These are phyloP conservation scores for Trissolcus japonicus DNA, from an alignment of 2,888 invertebrate genomes.

Conservation along the genomic window DNA sequence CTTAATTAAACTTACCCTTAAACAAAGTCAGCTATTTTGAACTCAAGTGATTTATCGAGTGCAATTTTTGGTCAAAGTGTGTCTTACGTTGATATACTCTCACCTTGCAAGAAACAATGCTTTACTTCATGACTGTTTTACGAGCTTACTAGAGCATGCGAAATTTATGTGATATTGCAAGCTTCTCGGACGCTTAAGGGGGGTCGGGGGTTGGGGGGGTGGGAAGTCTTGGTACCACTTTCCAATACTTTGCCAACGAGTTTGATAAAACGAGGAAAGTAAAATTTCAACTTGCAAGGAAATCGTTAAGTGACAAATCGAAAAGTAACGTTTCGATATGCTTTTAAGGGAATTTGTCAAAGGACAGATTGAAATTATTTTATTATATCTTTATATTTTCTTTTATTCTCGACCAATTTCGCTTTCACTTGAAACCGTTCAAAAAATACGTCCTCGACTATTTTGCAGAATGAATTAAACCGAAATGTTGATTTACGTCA, in stretches of 20 bases:
- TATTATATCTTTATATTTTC: too few species aligned
- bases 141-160: constrained; percentile 25
- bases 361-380: too few species aligned
- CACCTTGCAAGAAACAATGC: not conserved
- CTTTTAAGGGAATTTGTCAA: constrained; percentile 15
- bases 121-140: constrained; percentile 12
- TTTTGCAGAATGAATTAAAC: too few species aligned
- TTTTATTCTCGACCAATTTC: too few species aligned
- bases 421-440: too few species aligned
- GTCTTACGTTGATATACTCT: not conserved
- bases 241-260: constrained; percentile 12
- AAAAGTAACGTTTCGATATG: constrained; percentile 41
- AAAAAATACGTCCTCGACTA: too few species aligned
- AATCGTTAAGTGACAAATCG: constrained; percentile 40
- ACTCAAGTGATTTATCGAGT: constrained; percentile 3
- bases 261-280: constrained; percentile 2
- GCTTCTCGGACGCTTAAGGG: constrained; percentile 1
- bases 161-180: constrained; percentile 29
- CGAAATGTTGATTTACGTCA: too few species aligned
- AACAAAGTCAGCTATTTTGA: constrained; percentile 1
- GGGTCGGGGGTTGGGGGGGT: constrained; percentile 1
- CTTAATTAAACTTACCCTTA: too few species aligned
- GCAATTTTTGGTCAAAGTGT: constrained; percentile 3
- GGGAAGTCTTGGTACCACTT: not conserved
- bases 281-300: not conserved